phyloP scores from a whole-genome alignment of 2,797 vertebrate genomes.

The Garrulus glandarius region DNA sequence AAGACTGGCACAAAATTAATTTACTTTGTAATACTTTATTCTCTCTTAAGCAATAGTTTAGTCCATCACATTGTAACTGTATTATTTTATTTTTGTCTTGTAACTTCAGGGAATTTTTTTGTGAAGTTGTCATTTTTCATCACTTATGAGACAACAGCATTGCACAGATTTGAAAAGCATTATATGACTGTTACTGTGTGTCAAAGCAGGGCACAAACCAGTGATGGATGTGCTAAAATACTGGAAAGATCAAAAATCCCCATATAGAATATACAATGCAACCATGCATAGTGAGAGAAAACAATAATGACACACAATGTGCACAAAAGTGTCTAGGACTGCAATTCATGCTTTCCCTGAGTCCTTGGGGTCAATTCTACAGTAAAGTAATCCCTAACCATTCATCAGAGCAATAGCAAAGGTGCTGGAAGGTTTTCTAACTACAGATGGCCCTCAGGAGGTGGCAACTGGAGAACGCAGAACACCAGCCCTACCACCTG shows the following conservation, averaged over 20 bases:
- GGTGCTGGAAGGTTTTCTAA: neutral
- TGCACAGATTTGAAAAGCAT: neutral
- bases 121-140: neutral
- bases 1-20: constrained; percentile 5
- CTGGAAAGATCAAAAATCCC: neutral
- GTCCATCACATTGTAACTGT: neutral
- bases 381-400: neutral
- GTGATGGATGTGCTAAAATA: neutral
- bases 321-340: neutral
- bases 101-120: neutral
- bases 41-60: neutral
- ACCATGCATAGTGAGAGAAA: neutral
- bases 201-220: neutral
- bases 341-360: neutral
- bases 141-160: neutral
- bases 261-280: neutral
- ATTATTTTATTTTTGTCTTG: neutral
- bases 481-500: constrained; percentile 7
- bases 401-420: neutral
- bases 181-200: neutral
- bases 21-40: neutral
- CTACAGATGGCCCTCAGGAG: constrained; percentile 39
- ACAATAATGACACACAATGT: neutral
- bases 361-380: neutral
- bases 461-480: neutral